A percentile compares a stretch with the other conserved stretches of the same genome.
Evolutionary conservation across 2,797 vertebrate genomes (phyloP).

Genomic region (Phoeniculus purpureus): DNA sequence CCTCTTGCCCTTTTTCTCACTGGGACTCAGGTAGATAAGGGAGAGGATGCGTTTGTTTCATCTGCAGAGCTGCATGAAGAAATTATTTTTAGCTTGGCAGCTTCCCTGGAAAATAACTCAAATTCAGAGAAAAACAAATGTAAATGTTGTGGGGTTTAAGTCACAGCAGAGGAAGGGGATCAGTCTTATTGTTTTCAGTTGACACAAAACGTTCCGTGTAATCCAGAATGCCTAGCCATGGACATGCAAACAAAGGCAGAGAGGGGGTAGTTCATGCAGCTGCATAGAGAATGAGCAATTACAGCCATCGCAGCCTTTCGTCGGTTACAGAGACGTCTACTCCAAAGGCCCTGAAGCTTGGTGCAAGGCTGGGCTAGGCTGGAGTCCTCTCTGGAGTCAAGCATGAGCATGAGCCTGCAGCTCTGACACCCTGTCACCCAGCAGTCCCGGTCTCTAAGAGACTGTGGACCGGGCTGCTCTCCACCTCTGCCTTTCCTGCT

Average conservation of each 20-base stretch:
- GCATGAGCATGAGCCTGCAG: neutral
- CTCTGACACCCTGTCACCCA: rapidly evolving
- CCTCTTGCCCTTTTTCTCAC: neutral
- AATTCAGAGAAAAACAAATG: slow-evolving; percentile 35
- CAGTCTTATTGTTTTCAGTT: slow-evolving; percentile 58
- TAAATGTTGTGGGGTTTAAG: slow-evolving; percentile 54
- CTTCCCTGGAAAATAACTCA: slow-evolving; percentile 45
- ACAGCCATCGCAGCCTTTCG: neutral
- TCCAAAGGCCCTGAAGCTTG: neutral
- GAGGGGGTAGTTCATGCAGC: neutral
- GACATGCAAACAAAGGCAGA: slow-evolving; percentile 4
- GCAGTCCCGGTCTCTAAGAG: neutral
- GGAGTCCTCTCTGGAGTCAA: neutral
- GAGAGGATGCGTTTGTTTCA: neutral
- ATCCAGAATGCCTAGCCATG: slow-evolving; percentile 35
- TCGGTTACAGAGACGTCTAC: neutral
- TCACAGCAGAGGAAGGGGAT: slow-evolving; percentile 23
- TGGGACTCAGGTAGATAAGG: slow-evolving; percentile 11
- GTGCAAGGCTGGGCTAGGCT: neutral
- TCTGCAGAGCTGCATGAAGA: slow-evolving; percentile 19
- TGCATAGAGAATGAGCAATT: neutral
- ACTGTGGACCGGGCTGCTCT: neutral
- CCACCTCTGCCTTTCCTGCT: neutral
- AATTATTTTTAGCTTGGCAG: slow-evolving; percentile 47
- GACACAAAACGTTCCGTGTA: slow-evolving; percentile 53